Conservation (phyloP, 2,888 invertebrate species). For the Meganola albula region DNA sequence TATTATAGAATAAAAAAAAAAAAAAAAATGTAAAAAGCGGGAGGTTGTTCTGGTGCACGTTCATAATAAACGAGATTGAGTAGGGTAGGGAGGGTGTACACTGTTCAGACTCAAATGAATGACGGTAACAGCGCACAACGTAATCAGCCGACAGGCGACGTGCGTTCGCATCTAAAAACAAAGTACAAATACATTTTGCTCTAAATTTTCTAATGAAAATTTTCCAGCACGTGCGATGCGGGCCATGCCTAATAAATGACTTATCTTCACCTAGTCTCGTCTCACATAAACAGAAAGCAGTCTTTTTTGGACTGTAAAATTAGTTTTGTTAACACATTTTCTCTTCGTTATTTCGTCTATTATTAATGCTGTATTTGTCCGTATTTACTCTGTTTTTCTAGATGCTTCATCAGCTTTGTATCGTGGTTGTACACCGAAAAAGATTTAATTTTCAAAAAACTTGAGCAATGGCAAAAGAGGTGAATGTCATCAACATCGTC, state of each 20-base stretch:
- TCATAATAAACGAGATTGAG: constrained; percentile 74
- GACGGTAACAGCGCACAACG: constrained; percentile 59
- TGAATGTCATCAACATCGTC: no score
- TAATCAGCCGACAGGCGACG: constrained; percentile 66
- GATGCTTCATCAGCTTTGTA: no score
- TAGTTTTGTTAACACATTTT: no score
- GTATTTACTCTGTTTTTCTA: no score
- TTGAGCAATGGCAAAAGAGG: no score
- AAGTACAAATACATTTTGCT: constrained; percentile 52
- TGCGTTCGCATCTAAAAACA: constrained; percentile 60
- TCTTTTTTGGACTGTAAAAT: no score
- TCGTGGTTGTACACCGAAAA: no score
- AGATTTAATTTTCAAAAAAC: no score
- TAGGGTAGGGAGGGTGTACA: constrained; percentile 60
- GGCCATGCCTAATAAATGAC: constrained; percentile 29
- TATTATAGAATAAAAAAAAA: no score
- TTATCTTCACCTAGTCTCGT: constrained; percentile 31
- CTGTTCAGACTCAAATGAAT: constrained; percentile 62
- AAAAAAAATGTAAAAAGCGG: constrained; percentile 61
- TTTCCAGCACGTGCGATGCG: constrained; percentile 24
- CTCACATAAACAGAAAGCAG: constrained; percentile 13
- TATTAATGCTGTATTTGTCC: no score
- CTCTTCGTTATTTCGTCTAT: constrained; percentile 17
- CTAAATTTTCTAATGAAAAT: constrained; percentile 39
- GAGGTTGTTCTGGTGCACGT: constrained; percentile 56